Conservation (phyloP, 2,113 vertebrate species). For the Dasyurus viverrinus region DNA sequence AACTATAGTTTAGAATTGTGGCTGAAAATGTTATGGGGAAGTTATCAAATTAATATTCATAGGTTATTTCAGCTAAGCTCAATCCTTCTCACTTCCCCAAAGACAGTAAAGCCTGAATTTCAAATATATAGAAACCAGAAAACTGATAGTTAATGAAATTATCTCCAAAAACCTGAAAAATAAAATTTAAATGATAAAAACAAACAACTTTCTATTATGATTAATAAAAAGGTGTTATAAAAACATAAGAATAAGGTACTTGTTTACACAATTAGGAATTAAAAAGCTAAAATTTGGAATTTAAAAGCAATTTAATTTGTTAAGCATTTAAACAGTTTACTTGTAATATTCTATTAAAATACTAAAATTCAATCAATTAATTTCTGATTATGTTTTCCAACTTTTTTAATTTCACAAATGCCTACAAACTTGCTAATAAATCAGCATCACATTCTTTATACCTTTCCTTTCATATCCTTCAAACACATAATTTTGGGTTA, state of each 20-base stretch:
- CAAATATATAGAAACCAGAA: not conserved
- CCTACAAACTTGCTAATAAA: not conserved
- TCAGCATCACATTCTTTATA: not conserved
- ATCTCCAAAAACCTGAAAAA: not conserved
- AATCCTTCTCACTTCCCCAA: slow-evolving; percentile 28
- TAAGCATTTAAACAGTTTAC: slow-evolving; percentile 13
- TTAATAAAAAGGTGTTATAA: not conserved
- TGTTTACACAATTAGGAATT: slow-evolving; percentile 35
- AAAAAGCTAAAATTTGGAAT: slow-evolving; percentile 21
- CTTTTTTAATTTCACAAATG: not conserved
- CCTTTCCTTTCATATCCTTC: not conserved
- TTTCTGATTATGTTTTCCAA: not conserved
- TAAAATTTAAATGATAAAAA: not conserved
- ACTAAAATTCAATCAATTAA: not conserved
- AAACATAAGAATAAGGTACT: not conserved
- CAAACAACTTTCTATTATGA: not conserved
- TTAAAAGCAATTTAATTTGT: slow-evolving; percentile 24
- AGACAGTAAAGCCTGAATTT: not conserved
- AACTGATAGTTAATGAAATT: not conserved
- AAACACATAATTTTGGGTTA: not conserved
- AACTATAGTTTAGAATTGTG: slow-evolving; percentile 17
- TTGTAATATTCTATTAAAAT: slow-evolving; percentile 47
- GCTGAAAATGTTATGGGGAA: slow-evolving; percentile 34
- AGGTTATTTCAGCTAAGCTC: not conserved
- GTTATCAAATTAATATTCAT: slow-evolving; percentile 20